These are phyloP conservation scores for Wasmannia auropunctata DNA, from an alignment of 1,140 invertebrate genomes.

Conservation along the genomic window DNA sequence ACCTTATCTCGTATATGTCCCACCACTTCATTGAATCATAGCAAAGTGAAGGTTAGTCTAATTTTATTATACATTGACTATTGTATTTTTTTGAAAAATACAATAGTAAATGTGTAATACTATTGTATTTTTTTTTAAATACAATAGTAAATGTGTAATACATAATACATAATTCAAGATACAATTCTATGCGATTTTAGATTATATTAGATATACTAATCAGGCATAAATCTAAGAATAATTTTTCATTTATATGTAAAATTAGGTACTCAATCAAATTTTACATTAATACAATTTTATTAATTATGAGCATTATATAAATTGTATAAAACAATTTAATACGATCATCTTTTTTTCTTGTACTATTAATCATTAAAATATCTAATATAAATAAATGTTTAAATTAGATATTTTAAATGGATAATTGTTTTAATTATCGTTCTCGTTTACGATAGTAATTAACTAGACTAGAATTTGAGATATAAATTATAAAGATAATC, in stretches of 20 bases:
- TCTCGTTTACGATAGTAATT: slow-evolving; percentile 17
- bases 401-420: slow-evolving; percentile 7
- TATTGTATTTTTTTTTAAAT: background rate
- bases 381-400: background rate
- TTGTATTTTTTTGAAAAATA: background rate
- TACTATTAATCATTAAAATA: background rate
- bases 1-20: background rate
- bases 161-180: slow-evolving; percentile 8
- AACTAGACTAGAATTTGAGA: slow-evolving; percentile 60
- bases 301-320: background rate
- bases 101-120: no score
- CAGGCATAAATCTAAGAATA: background rate
- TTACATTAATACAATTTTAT: background rate
- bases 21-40: background rate
- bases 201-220: background rate
- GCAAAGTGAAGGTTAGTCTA: background rate
- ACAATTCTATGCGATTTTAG: background rate
- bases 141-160: background rate
- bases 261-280: background rate
- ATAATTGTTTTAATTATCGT: slow-evolving; percentile 1
- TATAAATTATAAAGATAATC: slow-evolving; percentile 27
- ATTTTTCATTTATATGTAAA: background rate
- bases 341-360: background rate
- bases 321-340: slow-evolving; percentile 18
- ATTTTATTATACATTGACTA: no score